Conservation (phyloP, 2,888 invertebrate species). For the Standfussiana lucernea region DNA sequence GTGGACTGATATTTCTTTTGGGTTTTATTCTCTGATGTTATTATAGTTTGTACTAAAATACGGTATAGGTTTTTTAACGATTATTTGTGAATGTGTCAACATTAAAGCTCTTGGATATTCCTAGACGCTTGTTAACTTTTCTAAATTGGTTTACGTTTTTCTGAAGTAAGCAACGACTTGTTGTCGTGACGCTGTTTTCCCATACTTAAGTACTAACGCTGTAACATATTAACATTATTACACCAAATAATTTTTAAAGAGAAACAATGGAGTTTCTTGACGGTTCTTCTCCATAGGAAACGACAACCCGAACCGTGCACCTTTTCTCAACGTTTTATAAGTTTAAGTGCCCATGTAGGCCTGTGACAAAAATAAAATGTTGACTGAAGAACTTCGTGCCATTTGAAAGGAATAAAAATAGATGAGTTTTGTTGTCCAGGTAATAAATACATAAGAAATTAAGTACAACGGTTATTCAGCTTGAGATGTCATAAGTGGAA, state of each 20-base stretch:
- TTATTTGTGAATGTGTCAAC: neutral
- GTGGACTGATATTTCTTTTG: neutral
- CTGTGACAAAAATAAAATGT: too few relatives aligned
- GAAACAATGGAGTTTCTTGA: too few relatives aligned
- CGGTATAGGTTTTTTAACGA: neutral
- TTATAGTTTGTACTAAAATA: neutral
- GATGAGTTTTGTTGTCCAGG: neutral
- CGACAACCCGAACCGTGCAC: too few relatives aligned
- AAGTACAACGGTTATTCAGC: too few relatives aligned
- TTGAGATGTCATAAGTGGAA: too few relatives aligned
- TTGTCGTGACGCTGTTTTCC: neutral
- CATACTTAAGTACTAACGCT: neutral
- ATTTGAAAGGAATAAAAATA: neutral
- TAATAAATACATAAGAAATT: too few relatives aligned
- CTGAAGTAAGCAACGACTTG: neutral
- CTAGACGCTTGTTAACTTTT: neutral
- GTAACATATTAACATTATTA: neutral
- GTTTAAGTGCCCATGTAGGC: too few relatives aligned
- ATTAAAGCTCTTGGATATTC: neutral
- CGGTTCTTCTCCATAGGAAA: too few relatives aligned
- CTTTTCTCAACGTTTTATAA: too few relatives aligned
- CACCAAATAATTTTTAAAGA: neutral
- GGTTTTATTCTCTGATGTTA: neutral
- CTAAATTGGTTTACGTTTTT: neutral
- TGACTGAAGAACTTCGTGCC: too few relatives aligned